These are phyloP conservation scores for Melinaea menophilus DNA, from an alignment of 2,888 invertebrate species.

Conservation along the genomic window DNA sequence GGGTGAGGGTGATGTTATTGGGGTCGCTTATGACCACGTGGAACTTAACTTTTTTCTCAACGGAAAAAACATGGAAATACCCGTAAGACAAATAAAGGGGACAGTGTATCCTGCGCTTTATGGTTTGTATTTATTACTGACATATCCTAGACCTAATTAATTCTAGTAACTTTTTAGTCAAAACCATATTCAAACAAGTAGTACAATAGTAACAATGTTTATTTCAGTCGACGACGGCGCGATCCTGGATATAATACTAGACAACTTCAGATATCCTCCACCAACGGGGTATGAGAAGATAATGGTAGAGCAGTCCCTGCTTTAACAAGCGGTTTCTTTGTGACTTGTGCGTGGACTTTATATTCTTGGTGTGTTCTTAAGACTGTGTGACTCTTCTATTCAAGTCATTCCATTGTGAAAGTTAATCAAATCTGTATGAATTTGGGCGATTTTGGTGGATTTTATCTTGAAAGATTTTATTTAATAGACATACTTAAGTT, in stretches of 20 bases:
- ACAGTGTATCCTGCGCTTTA: slow-evolving; percentile 94
- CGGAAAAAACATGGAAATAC: slow-evolving; percentile 90
- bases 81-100: slow-evolving; percentile 92
- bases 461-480: no score
- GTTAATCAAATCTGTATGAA: not conserved
- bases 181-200: not conserved
- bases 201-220: slow-evolving; percentile 6
- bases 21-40: slow-evolving; percentile 96
- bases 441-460: not conserved
- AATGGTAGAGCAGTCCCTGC: slow-evolving; percentile 96
- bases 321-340: slow-evolving; percentile 78
- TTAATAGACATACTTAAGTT: no score
- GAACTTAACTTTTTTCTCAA: slow-evolving; percentile 97
- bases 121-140: slow-evolving; percentile 78
- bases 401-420: not conserved
- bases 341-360: slow-evolving; percentile 37
- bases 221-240: slow-evolving; percentile 97
- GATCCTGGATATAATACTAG: slow-evolving; percentile 95
- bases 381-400: slow-evolving; percentile 25
- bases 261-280: slow-evolving; percentile 90
- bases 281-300: slow-evolving; percentile 95
- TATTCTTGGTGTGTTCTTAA: slow-evolving; percentile 25
- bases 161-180: no score
- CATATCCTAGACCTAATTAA: no score
- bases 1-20: slow-evolving; percentile 96